Conservation (phyloP, 2,888 invertebrate genomes). For the Trichopoda pennipes region DNA sequence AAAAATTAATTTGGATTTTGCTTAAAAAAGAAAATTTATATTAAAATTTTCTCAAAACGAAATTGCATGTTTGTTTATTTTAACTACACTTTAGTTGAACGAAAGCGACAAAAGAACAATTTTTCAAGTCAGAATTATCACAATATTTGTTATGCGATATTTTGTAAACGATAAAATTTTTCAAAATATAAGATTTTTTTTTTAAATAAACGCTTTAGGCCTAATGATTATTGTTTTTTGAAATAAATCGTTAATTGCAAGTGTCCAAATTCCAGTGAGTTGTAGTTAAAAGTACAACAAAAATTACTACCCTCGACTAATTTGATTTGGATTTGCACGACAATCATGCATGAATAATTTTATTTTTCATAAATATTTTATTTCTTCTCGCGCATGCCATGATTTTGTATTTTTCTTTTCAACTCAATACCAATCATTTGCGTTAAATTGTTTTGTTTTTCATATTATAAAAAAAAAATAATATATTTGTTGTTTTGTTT, state of each 20-base stretch:
- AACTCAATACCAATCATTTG: slow-evolving; percentile 55
- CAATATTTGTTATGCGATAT: not conserved
- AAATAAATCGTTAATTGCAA: slow-evolving; percentile 16
- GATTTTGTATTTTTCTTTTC: slow-evolving; percentile 34
- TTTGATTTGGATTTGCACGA: slow-evolving; percentile 56
- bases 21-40: no score
- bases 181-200: no score
- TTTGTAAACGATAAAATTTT: not conserved
- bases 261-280: slow-evolving; percentile 32
- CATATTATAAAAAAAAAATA: slow-evolving; percentile 47
- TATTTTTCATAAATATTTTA: slow-evolving; percentile 58
- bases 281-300: slow-evolving; percentile 30
- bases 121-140: no score
- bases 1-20: no score
- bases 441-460: slow-evolving; percentile 66
- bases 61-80: no score
- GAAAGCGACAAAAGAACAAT: no score
- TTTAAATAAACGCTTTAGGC: not conserved
- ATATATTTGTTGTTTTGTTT: slow-evolving; percentile 33
- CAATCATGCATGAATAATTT: slow-evolving; percentile 68
- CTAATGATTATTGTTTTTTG: slow-evolving; percentile 33
- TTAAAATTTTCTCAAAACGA: no score
- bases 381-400: slow-evolving; percentile 64
- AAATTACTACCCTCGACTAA: slow-evolving; percentile 58
- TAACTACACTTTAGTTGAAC: no score